Evolutionary conservation across 2,888 invertebrate genomes (phyloP).

Genomic region (Drosophila neonasuta): DNA sequence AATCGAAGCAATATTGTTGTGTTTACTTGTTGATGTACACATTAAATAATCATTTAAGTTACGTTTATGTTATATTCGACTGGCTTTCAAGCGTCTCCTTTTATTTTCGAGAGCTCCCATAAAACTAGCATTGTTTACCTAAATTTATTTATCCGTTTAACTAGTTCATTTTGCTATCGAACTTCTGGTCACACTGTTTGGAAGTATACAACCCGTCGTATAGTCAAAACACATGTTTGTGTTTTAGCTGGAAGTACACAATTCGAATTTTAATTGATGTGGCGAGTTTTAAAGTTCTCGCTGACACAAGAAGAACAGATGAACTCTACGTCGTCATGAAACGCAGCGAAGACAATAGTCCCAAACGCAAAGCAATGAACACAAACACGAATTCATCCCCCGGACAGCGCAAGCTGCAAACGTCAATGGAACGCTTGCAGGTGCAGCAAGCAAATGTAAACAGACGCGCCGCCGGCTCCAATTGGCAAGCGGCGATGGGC

Average conservation of each 20-base stretch:
- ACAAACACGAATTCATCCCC: conserved; percentile 35
- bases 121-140: no score
- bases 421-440: conserved; percentile 61
- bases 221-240: conserved; percentile 17
- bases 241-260: conserved; percentile 7
- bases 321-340: conserved; percentile 15
- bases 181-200: background rate
- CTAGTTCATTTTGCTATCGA: background rate
- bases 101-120: no score
- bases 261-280: conserved; percentile 1
- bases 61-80: no score
- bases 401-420: conserved; percentile 48
- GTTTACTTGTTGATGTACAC: no score
- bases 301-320: conserved; percentile 3
- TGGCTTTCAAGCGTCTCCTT: no score
- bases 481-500: conserved; percentile 59
- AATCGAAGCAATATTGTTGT: no score
- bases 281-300: background rate
- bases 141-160: no score
- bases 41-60: no score
- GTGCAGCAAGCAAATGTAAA: conserved; percentile 57
- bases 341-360: conserved; percentile 20
- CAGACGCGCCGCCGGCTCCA: conserved; percentile 69
- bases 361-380: conserved; percentile 24
- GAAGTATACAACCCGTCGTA: background rate